phyloP scores from a whole-genome alignment of 2,113 vertebrate genomes.

The Rhineura floridana region DNA sequence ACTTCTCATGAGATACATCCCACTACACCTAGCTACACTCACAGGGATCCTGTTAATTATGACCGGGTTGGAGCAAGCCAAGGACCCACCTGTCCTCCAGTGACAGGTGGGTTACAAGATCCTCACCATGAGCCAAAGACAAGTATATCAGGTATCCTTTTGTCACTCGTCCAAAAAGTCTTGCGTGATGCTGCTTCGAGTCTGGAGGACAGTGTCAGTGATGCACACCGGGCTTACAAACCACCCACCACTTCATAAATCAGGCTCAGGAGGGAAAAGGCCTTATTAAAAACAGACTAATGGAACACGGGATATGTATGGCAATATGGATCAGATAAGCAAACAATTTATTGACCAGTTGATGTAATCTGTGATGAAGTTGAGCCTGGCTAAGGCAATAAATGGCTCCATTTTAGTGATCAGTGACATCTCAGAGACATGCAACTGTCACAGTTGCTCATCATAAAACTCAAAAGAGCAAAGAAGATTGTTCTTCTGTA shows the following conservation, averaged over 20 bases:
- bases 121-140: constrained; percentile 52
- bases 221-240: constrained; percentile 43
- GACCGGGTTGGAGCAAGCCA: constrained; percentile 46
- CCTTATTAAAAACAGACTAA: constrained; percentile 40
- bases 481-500: constrained; percentile 30
- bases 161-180: constrained; percentile 66
- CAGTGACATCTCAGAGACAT: neutral
- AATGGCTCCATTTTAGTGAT: neutral
- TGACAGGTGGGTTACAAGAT: neutral
- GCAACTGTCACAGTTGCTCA: neutral
- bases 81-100: constrained; percentile 45
- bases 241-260: constrained; percentile 27
- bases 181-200: constrained; percentile 53
- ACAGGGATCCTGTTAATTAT: constrained; percentile 49
- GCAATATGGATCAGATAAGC: constrained; percentile 65
- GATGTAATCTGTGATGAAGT: constrained; percentile 67
- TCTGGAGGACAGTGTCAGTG: constrained; percentile 45
- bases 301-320: constrained; percentile 50
- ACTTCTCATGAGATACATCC: constrained; percentile 27
- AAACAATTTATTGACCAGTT: constrained; percentile 68
- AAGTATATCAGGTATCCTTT: constrained; percentile 59
- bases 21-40: constrained; percentile 38
- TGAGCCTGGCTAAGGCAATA: constrained; percentile 63
- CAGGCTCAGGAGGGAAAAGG: constrained; percentile 33
- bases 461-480: neutral